Conservation (phyloP, 2,113 vertebrate genomes). For the Hippocampus zosterae region DNA sequence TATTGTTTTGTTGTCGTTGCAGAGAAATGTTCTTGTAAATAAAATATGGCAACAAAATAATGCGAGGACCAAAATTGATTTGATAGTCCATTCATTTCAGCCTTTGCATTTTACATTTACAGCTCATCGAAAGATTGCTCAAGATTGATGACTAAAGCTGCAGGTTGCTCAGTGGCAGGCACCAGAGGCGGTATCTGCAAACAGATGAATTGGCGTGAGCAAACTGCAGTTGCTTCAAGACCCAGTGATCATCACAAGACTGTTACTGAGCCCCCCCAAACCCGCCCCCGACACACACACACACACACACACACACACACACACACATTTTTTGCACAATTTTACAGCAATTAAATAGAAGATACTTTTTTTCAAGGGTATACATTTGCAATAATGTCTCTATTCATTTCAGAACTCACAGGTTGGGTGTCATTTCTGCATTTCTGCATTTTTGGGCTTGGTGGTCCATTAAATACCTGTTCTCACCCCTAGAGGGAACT, state of each 20-base stretch:
- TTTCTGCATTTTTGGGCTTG: too few relatives aligned
- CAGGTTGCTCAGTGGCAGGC: conserved; percentile 25
- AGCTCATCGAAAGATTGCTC: background rate
- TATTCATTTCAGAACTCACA: background rate
- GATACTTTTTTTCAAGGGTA: background rate
- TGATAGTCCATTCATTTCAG: background rate
- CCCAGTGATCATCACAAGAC: conserved; percentile 4
- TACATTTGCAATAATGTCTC: background rate
- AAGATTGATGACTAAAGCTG: background rate
- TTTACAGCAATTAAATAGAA: background rate
- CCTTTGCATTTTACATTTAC: background rate
- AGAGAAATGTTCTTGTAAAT: background rate
- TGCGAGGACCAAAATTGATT: background rate
- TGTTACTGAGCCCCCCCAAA: conserved; percentile 18
- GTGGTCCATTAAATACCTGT: background rate
- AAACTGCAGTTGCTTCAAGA: conserved; percentile 22
- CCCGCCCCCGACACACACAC: background rate
- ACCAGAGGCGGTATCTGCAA: conserved; percentile 22
- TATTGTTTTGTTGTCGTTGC: conserved; percentile 1
- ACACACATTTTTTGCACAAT: background rate
- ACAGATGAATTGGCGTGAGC: conserved; percentile 30
- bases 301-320: conserved; percentile 16
- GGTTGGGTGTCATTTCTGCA: background rate
- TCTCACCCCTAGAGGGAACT: conserved; percentile 59
- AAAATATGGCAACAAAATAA: background rate